A percentile compares a stretch with the other conserved stretches of the same genome.
phyloP scores from a whole-genome alignment of 2,113 vertebrate species.

The Melospiza georgiana region DNA sequence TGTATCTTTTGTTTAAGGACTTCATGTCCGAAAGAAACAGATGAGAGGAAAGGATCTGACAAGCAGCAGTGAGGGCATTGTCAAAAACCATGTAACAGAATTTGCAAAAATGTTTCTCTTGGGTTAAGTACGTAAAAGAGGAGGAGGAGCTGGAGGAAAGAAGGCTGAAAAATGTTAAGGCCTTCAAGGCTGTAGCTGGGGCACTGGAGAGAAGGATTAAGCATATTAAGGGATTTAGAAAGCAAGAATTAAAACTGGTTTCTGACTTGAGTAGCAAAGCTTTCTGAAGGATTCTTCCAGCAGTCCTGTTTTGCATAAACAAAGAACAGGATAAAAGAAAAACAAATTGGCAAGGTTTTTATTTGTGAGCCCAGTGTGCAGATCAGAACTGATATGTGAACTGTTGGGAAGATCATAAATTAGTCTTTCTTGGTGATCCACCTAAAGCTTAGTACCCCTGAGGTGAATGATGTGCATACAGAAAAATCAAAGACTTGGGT shows the following conservation, averaged over 20 bases:
- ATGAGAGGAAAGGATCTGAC: background rate
- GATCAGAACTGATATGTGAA: background rate
- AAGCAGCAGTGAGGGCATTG: background rate
- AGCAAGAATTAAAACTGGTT: background rate
- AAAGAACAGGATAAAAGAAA: background rate
- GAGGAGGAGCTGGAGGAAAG: background rate
- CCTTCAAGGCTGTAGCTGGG: background rate
- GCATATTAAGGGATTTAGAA: background rate
- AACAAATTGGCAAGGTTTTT: background rate
- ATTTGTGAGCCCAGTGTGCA: background rate
- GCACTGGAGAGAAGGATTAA: background rate
- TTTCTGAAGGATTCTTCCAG: background rate
- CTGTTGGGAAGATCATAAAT: background rate
- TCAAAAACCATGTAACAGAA: background rate
- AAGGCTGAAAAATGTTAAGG: background rate
- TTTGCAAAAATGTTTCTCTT: background rate
- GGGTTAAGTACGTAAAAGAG: background rate
- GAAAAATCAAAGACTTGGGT: background rate
- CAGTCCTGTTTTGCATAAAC: background rate
- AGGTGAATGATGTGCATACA: background rate
- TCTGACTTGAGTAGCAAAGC: background rate
- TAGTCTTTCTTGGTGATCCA: background rate
- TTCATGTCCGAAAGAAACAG: background rate
- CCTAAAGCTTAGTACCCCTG: background rate
- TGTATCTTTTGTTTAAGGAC: background rate